Conservation (phyloP, 2,113 vertebrate species). For the Panurus biarmicus region DNA sequence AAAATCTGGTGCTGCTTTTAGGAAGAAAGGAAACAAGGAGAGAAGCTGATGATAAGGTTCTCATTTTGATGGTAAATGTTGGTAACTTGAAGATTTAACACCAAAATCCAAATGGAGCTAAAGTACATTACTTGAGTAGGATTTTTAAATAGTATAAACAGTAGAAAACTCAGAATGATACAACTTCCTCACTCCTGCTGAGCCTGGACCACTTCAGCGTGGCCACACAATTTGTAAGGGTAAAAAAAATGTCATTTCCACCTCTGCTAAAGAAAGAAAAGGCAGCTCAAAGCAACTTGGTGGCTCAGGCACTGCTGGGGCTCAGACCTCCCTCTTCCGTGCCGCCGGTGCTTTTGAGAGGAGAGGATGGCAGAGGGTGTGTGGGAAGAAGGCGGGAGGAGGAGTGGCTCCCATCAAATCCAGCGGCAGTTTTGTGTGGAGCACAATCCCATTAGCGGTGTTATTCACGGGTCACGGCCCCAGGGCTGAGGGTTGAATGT, state of each 20-base stretch:
- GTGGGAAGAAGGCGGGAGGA: rapidly evolving
- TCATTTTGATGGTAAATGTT: background rate
- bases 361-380: background rate
- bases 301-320: background rate
- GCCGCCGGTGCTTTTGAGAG: background rate
- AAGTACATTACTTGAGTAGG: background rate
- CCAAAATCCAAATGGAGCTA: background rate
- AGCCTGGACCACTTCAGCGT: background rate
- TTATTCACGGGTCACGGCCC: background rate
- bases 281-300: background rate
- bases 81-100: background rate
- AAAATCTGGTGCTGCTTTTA: background rate
- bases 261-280: background rate
- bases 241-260: background rate
- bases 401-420: background rate
- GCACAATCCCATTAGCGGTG: background rate
- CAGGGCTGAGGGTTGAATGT: background rate
- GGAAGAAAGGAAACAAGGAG: background rate
- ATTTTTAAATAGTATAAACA: background rate
- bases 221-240: background rate
- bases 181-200: background rate
- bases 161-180: background rate
- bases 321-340: background rate
- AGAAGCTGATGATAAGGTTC: background rate
- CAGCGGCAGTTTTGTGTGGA: background rate